A percentile compares a stretch with the other conserved stretches of the same genome.
phyloP scores from a whole-genome alignment of 2,797 vertebrate species.

The Scleropages formosus region DNA sequence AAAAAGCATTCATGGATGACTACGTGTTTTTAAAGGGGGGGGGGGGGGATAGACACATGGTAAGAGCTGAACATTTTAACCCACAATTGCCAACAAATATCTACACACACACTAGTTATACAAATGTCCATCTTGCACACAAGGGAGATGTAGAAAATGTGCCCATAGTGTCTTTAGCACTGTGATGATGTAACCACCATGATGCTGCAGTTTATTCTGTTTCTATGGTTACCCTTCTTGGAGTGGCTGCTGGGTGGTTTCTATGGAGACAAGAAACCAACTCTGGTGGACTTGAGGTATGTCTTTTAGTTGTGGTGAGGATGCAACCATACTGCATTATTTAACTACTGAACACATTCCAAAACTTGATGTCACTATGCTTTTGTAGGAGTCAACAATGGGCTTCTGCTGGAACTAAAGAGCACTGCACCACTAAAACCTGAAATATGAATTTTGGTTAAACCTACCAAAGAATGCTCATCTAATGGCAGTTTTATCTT shows the following conservation, averaged over 20 bases:
- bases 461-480: background rate
- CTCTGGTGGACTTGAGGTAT: slow-evolving; percentile 21
- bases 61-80: too few species aligned
- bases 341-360: background rate
- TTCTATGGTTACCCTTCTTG: slow-evolving; percentile 60
- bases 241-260: slow-evolving; percentile 66
- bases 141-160: background rate
- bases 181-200: slow-evolving; percentile 50
- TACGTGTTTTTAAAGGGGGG: background rate
- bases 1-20: background rate
- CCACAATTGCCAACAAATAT: too few species aligned
- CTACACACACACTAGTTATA: too few species aligned
- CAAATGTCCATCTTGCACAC: too few species aligned
- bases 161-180: slow-evolving; percentile 40
- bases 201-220: slow-evolving; percentile 50
- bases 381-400: too few species aligned
- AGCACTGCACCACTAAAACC: background rate
- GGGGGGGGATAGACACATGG: too few species aligned
- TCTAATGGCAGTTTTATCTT: too few species aligned
- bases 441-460: background rate
- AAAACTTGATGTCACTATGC: background rate
- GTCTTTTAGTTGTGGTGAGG: slow-evolving; percentile 7
- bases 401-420: too few species aligned
- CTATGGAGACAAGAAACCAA: slow-evolving; percentile 53
- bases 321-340: slow-evolving; percentile 16